Percentiles rank a stretch among this genome's conserved stretches.
Evolutionary conservation across 2,113 vertebrate genomes (phyloP).

Genomic region (Maccullochella peelii): DNA sequence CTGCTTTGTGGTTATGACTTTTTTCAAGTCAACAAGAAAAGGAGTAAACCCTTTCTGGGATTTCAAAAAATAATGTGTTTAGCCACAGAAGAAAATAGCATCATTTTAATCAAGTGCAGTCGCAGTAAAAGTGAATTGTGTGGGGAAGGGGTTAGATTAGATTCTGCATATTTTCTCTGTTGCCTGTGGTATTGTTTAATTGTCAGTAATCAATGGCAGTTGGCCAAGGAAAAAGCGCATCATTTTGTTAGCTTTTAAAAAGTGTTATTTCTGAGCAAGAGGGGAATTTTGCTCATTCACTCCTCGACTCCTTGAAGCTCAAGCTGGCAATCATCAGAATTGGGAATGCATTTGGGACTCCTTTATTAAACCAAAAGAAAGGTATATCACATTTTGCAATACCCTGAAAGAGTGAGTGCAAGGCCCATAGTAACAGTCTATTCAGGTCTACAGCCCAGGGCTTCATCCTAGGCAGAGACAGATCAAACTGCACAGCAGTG

Average conservation of each 20-base stretch:
- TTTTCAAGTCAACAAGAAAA: slow-evolving; percentile 50
- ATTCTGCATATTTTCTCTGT: slow-evolving; percentile 42
- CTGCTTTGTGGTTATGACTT: slow-evolving; percentile 49
- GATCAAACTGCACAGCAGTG: slow-evolving; percentile 69
- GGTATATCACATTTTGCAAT: slow-evolving; percentile 67
- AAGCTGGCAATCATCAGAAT: slow-evolving; percentile 65
- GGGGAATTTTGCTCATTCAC: slow-evolving; percentile 34
- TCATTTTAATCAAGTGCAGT: slow-evolving; percentile 52
- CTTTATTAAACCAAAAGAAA: slow-evolving; percentile 68
- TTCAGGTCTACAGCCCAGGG: slow-evolving; percentile 66
- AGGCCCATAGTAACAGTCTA: slow-evolving; percentile 47
- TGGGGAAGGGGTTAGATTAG: slow-evolving; percentile 49
- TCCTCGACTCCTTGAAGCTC: slow-evolving; percentile 49
- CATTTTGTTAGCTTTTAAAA: slow-evolving; percentile 38
- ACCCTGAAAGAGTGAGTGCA: slow-evolving; percentile 70
- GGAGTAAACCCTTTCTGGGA: slow-evolving; percentile 50
- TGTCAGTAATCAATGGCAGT: slow-evolving; percentile 46
- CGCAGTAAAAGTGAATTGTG: slow-evolving; percentile 38
- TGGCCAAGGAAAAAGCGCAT: slow-evolving; percentile 30
- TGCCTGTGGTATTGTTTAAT: slow-evolving; percentile 40
- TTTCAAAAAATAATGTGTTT: slow-evolving; percentile 56
- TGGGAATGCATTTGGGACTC: slow-evolving; percentile 56
- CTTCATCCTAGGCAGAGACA: slow-evolving; percentile 68
- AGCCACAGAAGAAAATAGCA: slow-evolving; percentile 39
- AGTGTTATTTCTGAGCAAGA: slow-evolving; percentile 29